phyloP scores from a whole-genome alignment of 2,888 invertebrate genomes.

The Rhagonycha lutea region DNA sequence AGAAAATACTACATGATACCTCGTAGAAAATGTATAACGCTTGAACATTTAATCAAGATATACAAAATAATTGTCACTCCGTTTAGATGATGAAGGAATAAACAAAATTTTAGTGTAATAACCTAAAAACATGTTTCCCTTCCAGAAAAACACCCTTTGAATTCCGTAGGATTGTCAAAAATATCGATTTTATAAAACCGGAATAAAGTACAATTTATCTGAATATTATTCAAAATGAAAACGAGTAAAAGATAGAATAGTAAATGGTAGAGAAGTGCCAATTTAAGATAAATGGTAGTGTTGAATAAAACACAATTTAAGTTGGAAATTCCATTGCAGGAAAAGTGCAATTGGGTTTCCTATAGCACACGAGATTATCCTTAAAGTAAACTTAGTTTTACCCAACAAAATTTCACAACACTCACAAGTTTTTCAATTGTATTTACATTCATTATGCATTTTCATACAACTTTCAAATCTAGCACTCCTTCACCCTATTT shows the following conservation, averaged over 20 bases:
- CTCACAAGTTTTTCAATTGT: slow-evolving; percentile 18
- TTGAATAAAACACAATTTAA: slow-evolving; percentile 1
- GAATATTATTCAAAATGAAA: background rate
- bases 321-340: background rate
- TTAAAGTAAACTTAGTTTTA: background rate
- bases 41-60: background rate
- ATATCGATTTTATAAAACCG: background rate
- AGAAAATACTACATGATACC: background rate
- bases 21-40: background rate
- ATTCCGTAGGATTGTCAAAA: background rate
- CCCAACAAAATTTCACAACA: background rate
- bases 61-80: background rate
- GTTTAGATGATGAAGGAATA: background rate
- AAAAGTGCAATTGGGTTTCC: background rate
- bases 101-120: background rate
- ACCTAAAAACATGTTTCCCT: too few species aligned
- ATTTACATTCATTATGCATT: background rate
- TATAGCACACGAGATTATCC: background rate
- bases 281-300: background rate
- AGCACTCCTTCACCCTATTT: background rate
- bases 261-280: background rate
- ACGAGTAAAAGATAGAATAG: background rate
- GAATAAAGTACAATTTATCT: background rate
- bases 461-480: background rate
- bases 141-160: background rate